These are phyloP conservation scores for Rhagologus leucostigma DNA, from an alignment of 2,113 vertebrate species.

Conservation along the genomic window DNA sequence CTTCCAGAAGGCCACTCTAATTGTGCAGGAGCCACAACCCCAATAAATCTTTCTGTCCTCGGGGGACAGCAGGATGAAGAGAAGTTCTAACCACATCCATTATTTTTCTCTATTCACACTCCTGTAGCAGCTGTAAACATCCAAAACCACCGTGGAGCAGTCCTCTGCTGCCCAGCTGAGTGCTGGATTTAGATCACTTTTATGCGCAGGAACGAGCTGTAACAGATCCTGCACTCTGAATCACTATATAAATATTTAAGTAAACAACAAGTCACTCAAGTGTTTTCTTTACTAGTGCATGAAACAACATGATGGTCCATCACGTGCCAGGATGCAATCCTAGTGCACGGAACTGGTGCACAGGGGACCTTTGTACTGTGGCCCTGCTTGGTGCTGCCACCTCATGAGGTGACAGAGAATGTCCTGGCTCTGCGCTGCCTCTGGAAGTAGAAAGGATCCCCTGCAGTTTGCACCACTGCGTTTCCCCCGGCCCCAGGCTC, in stretches of 20 bases:
- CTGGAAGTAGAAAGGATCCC: neutral
- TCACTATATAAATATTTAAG: neutral
- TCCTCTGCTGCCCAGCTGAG: neutral
- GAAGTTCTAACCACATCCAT: slow-evolving; percentile 19
- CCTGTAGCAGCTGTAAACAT: neutral
- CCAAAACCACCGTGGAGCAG: neutral
- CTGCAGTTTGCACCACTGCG: neutral
- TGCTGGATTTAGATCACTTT: neutral
- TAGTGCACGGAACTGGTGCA: fast-evolving
- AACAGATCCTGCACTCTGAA: neutral
- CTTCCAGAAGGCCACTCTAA: slow-evolving; percentile 13
- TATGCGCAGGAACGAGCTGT: neutral
- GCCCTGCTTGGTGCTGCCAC: neutral
- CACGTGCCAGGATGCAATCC: neutral
- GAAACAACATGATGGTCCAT: neutral
- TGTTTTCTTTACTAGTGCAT: neutral
- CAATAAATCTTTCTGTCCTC: slow-evolving; percentile 1
- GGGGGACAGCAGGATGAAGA: neutral
- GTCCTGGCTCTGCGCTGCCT: neutral
- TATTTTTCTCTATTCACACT: neutral
- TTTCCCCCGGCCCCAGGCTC: neutral
- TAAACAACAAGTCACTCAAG: neutral
- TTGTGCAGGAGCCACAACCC: neutral
- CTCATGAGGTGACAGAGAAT: neutral
- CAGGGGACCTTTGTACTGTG: neutral